Evolutionary conservation across 2,113 vertebrate genomes (phyloP), one percentile per base, ranked within the genome.

Genomic region (Ictalurus punctatus): DNA sequence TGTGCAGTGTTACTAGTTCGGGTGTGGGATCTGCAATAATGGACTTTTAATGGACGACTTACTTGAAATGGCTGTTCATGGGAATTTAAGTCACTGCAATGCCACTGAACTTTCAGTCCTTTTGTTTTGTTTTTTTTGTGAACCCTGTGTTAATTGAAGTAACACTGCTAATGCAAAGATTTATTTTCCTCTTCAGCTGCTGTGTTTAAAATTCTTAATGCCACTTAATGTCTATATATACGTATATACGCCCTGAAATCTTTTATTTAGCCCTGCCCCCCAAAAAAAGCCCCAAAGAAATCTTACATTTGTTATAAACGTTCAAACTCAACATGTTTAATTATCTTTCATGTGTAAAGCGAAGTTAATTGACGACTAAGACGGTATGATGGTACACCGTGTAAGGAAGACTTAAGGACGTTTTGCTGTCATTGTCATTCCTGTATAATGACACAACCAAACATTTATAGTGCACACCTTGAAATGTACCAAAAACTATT

Each of bases 1-100:
- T 80, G 65, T 59, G 85, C 78, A 25, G 44, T 89, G 82, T 91
- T 92, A 93, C 85, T 92, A 93, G 91, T 93, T 5, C 78, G 79
- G 48, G 85, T 83, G 74, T 59, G n/a, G 86, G 6, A 65, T 58
- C 44, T n/a, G 14, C 40, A 87, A 9, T 8, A 48, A 48, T 27
- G 27, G 58, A 67, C 17, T 65, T 16, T 44, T 44, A 59, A 82
- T 12, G 23, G 37, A 89, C 14, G 21, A 8, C 19, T 59, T 89
- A 86, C 63, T 86, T 89, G 78, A 87, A 87, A 25, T 1, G 34
- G 21, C 17, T 65, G 4, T 67, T 58, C 6, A 12, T 87, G 63
- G 78, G 61, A 69, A 17, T 40, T n/a, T 23, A 25, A 82, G 23
- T 44, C 54, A 58, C 48, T 58, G 63, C 63, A 58, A 40, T 56